Base-by-base conservation (phyloP, 2,113 vertebrate species). In the Lucifuga dentata region DNA sequence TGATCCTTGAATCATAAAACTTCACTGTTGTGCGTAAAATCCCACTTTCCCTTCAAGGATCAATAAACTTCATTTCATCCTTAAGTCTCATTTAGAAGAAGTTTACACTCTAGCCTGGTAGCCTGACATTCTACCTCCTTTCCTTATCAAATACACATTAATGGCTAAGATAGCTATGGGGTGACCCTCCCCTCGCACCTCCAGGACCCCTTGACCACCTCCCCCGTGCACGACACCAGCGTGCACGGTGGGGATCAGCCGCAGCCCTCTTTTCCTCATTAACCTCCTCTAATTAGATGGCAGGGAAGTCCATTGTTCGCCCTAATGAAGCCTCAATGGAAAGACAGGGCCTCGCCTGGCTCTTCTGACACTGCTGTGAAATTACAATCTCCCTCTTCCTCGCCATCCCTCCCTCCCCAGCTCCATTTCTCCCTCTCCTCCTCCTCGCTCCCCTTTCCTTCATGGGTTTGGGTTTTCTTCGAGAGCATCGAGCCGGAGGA, bases 211-310 rank as follows among this genome's bases (percentile, higher is more conserved):
- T 70, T 83, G 83, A 89, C 81, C 85, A 58, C 19, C 41, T 46
- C 69, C 68, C 52, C 63, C 11, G 19, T 69, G 63, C 19, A 35
- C 33, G 81, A 82, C 80, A 68, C 86, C 86, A 67, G 68, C 57
- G 50, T 77, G 84, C 84, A 38, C 80, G 19, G 82, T 45, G 82
- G 83, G 85, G 88, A 81, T 78, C 73, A 58, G 39, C 72, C 17
- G 91, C 93, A 91, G 92, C 79, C 48, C 89, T 91, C 90, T 90
- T 93, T 92, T 96, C 91, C 94, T 96, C 96, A 97, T 97, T 98
- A 98, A 95, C 94, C 94, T 93, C 93, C 87, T 93, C 96, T 98
- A 97, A 98, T 97, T 96, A 95, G 95, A 96, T 94, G 93, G 92
- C 93, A 88, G 93, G 92, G 85, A 90, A 78, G 86, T 87, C 92